Base-by-base conservation (phyloP, 1,140 invertebrate species). In the Anoplolepis gracilipes region DNA sequence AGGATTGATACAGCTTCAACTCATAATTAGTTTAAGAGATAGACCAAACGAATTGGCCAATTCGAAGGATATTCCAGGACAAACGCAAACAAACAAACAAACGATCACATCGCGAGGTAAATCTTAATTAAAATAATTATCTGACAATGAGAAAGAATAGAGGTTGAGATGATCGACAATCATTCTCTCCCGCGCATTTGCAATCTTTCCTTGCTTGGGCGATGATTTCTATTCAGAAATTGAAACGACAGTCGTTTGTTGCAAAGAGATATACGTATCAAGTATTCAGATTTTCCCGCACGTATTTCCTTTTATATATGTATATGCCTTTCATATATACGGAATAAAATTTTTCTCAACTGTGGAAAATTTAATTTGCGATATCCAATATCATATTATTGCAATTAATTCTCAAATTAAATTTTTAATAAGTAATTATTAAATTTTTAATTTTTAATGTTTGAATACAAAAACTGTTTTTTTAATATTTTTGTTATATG, bases 111-210 rank as follows among this genome's bases (percentile, higher is more conserved):
- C 67, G 53, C 67, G 53, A 30, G 75, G 64, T 73, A 86, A 85
- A 87, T 87, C 76, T 81, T 69, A 86, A 87, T 88, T 88, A 75
- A 70, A 84, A 86, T 84, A 88, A 88, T 67, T 81, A 81, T 70
- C 28, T 22, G 84, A n/a, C n/a, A n/a, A n/a, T n/a, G n/a, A 78
- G 61, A 57, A 42, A 49, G 46, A 49, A 49, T 49, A 19, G 16
- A n/a, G 69, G 19, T 76, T 28, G 73, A 55, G 6, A 22, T 22
- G 46, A 33, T 11, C 49, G 36, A 25, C 13, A 70, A 62, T 55
- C 69, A 61, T 53, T 77, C 36, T 82, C 59, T 49, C 77, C 55
- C 49, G 49, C 7, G 19, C 49, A 36, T 46, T 85, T 79, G 59
- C 73, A 79, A 64, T 85, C 81, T 30, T 36, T n/a, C 57, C 28